Conservation (phyloP, 37 sponge, comb jelly and placozoan genomes). For the Agelas oroides region DNA sequence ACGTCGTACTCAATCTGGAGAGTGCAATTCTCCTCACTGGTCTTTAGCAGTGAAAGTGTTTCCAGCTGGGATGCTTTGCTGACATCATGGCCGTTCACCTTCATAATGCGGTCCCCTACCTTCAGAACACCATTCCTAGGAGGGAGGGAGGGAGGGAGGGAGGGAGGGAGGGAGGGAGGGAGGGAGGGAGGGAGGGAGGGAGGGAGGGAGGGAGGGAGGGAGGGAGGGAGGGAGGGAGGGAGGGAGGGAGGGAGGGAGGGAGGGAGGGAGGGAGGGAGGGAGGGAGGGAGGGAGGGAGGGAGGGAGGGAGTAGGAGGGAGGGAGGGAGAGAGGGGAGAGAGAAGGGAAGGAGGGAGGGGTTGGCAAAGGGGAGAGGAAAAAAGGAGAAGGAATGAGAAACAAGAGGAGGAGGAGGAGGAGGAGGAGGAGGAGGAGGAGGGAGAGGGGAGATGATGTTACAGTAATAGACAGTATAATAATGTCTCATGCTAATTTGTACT, state of each 20-base stretch:
- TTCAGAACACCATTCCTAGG: constrained; percentile 73
- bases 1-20: constrained; percentile 87
- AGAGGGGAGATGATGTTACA: too few species aligned
- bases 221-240: not conserved
- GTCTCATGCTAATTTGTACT: too few species aligned
- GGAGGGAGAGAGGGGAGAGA: too few species aligned
- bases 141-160: not conserved
- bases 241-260: too few species aligned
- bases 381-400: not conserved
- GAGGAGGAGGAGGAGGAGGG: not conserved
- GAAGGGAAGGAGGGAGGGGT: not conserved
- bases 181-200: not conserved
- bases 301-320: not conserved
- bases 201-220: not conserved
- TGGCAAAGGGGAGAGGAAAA: not conserved
- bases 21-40: constrained; percentile 37
- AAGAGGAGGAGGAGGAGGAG: not conserved
- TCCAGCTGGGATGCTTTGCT: constrained; percentile 52
- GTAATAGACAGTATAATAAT: too few species aligned
- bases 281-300: too few species aligned
- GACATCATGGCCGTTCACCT: constrained; percentile 71
- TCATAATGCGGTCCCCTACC: constrained; percentile 78
- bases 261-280: not conserved
- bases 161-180: too few species aligned
- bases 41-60: constrained; percentile 56